Base-by-base conservation (phyloP, 2,888 invertebrate genomes). In the Anthophora plumipes region DNA sequence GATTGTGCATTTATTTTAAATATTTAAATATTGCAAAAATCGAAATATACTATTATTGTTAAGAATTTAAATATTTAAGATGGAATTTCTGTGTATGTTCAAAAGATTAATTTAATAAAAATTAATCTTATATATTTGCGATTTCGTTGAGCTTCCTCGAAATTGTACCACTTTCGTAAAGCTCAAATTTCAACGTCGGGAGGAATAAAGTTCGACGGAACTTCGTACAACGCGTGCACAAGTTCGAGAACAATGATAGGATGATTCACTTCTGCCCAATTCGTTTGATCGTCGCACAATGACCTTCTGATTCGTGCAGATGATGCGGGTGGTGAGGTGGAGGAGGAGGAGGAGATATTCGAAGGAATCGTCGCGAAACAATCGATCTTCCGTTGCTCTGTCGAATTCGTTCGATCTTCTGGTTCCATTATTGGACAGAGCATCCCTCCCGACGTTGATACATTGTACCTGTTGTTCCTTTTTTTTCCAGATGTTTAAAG, bases 191-290 rank as follows among this genome's bases (percentile, higher is more conserved):
- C 2, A 9, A 67, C n/a, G 11, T 9, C 5, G n/a, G 14, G 41
- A 25, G 7, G 6, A 55, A 55, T 54, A 14, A 54, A 67, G 14
- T 67, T 55, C 3, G 5, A 31, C 22, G 43, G 43, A 48, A 50
- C 25, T 17, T 6, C n/a, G 25, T 12, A 14, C 14, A 11, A 8
- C 43, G 14, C 4, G 39, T 20, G 20, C 20, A 11, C 17, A 55
- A 64, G 20, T 48, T 67, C n/a, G 37, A 4, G 31, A 41, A 67
- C 17, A 14, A 39, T 43, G 50, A 41, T 12, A 8, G 61, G 48
- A 64, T 77, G 76, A 78, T 68, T 75, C 77, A 61, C 61, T 20
- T 63, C 48, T 50, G 46, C 39, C 41, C 73, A 66, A 77, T 77
- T 66, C 63, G 48, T 63, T 64, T 50, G 20, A 52, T 66, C 52